phyloP scores from a whole-genome alignment of 2,797 vertebrate genomes.

The Picus viridis region DNA sequence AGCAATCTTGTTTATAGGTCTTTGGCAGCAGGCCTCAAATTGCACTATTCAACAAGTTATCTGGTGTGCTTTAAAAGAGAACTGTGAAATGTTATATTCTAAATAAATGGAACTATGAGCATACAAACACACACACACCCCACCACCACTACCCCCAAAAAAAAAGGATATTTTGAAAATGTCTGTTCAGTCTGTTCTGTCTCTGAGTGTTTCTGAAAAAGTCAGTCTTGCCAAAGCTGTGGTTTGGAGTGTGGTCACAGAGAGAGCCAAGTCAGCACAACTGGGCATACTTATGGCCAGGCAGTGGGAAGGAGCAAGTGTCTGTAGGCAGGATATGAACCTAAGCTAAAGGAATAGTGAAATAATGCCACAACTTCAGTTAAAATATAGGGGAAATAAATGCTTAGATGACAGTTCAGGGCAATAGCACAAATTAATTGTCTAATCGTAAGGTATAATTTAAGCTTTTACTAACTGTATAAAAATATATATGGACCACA shows the following conservation, averaged over 20 bases:
- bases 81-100: neutral
- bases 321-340: slow-evolving; percentile 18
- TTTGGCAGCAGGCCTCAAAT: neutral
- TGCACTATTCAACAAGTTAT: neutral
- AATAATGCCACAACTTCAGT: neutral
- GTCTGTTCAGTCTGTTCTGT: neutral
- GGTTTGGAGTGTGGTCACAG: neutral
- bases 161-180: neutral
- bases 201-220: neutral
- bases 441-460: slow-evolving; percentile 32
- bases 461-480: slow-evolving; percentile 23
- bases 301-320: slow-evolving; percentile 5
- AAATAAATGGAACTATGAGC: neutral
- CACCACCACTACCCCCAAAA: no score
- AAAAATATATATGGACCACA: neutral
- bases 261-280: slow-evolving; percentile 20
- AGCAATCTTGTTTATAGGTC: neutral
- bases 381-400: slow-evolving; percentile 1
- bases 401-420: neutral
- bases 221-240: neutral
- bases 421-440: slow-evolving; percentile 20
- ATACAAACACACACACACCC: no score
- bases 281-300: fast-evolving
- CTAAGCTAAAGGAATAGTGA: neutral
- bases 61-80: neutral